Evolutionary conservation across 2,797 vertebrate species (phyloP), one percentile per base, ranked within the genome.

Genomic region (Anguilla pacifica): DNA sequence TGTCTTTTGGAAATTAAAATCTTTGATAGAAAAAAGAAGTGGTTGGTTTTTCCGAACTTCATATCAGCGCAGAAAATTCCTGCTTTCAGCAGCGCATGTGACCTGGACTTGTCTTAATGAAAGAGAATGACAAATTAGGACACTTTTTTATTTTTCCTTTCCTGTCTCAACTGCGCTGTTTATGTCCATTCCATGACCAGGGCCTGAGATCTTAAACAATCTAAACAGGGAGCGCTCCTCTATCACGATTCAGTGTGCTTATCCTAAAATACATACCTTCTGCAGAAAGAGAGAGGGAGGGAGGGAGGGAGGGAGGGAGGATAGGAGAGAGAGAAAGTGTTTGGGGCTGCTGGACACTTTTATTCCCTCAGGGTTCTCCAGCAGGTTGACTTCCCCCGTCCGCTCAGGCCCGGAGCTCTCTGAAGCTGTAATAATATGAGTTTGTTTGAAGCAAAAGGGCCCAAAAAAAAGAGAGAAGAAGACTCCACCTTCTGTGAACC

Each of bases 81-180:
- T 77, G 67, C 85, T 43, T 74, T 79, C 86, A 88, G 86, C 51
- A 88, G 72, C 70, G 87, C 88, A 91, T 90, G 92, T 93, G 94
- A 92, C 95, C 94, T 94, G 93, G 90, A 43, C 72, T 88, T 0
- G 86, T 95, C 93, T 95, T 96, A 93, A 94, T 94, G 90, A 95
- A 95, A 94, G 95, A 94, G 95, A 95, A 95, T 92, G 90, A 92
- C 93, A 93, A 95, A 96, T 96, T 96, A 96, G 95, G 95, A 94
- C 91, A 92, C 92, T 92, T 95, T 95, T 93, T 43, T 43, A 43
- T 43, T 94, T 93, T 94, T 95, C 92, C 94, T 93, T 94, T 93
- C 93, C 94, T 92, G 90, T 90, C 92, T 91, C 91, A 92, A 86
- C 72, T 89, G 89, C 90, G 90, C 85, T 89, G 90, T 90, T 91